phyloP scores from a whole-genome alignment of 2,888 invertebrate genomes.

The Drosophila nigritarsus region DNA sequence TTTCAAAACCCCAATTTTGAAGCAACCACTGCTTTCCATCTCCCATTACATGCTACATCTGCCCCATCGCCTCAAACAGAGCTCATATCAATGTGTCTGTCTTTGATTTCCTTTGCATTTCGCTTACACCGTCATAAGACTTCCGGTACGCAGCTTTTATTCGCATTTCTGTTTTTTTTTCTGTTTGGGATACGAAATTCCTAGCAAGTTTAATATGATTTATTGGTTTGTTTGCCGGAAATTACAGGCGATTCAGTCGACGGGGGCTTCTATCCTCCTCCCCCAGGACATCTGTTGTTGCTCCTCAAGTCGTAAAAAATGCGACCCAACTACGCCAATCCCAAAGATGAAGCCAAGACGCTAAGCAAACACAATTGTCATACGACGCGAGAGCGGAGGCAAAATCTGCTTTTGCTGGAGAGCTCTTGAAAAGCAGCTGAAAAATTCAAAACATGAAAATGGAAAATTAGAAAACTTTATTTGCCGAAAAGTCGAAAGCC shows the following conservation, averaged over 20 bases:
- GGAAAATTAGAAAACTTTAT: slow-evolving; percentile 82
- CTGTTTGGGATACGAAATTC: slow-evolving; percentile 45
- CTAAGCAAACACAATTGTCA: slow-evolving; percentile 72
- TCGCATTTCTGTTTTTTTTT: slow-evolving; percentile 52
- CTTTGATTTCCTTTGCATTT: slow-evolving; percentile 60
- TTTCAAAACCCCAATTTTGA: neutral
- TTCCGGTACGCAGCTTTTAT: slow-evolving; percentile 69
- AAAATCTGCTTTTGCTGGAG: slow-evolving; percentile 37
- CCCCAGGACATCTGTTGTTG: slow-evolving; percentile 44
- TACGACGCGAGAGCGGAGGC: slow-evolving; percentile 46
- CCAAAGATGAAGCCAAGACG: slow-evolving; percentile 34
- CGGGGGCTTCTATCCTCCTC: slow-evolving; percentile 13
- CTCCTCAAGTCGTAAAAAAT: slow-evolving; percentile 35
- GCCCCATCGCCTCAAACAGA: neutral
- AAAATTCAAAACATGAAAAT: slow-evolving; percentile 81
- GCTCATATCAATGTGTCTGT: slow-evolving; percentile 63
- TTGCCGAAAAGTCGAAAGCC: slow-evolving; percentile 51
- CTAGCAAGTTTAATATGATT: slow-evolving; percentile 81
- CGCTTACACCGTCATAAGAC: slow-evolving; percentile 54
- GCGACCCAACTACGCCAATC: slow-evolving; percentile 14
- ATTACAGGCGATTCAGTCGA: slow-evolving; percentile 73
- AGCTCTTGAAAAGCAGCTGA: slow-evolving; percentile 58
- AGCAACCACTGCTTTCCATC: neutral
- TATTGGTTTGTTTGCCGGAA: slow-evolving; percentile 84
- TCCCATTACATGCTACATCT: neutral